phyloP scores from a whole-genome alignment of 2,113 vertebrate species.

The Crocuta crocuta region DNA sequence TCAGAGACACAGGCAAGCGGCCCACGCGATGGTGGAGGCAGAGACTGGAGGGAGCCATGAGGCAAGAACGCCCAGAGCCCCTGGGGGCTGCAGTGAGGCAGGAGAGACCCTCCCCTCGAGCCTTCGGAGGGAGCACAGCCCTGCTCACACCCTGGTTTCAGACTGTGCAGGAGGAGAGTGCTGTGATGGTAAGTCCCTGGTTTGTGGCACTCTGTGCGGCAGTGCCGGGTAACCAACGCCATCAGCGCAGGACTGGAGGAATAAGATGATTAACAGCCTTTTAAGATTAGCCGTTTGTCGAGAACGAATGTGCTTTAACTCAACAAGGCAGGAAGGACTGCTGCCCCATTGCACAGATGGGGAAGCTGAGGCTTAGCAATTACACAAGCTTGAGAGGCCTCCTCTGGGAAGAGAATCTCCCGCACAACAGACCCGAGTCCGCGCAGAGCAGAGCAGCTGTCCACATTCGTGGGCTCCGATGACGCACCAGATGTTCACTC shows the following conservation, averaged over 20 bases:
- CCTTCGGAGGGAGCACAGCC: not conserved
- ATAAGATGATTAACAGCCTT: accelerated
- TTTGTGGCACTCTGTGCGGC: not conserved
- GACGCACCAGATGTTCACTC: accelerated
- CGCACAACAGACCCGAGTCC: not conserved
- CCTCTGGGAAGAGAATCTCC: not conserved
- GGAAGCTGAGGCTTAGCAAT: not conserved
- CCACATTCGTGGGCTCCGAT: not conserved
- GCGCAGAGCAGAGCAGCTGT: no score
- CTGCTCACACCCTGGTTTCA: not conserved
- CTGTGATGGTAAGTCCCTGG: no score
- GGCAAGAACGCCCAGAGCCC: accelerated
- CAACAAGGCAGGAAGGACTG: not conserved
- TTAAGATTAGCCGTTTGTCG: not conserved
- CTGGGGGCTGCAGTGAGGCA: not conserved
- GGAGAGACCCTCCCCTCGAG: not conserved
- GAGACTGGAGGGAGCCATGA: no score
- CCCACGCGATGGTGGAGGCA: accelerated
- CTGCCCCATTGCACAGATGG: not conserved
- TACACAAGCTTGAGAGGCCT: not conserved
- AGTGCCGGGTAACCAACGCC: not conserved
- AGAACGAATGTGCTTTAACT: not conserved
- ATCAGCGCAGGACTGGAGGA: not conserved
- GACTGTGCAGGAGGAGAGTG: not conserved
- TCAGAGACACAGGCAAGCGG: no score